Evolutionary conservation across 2,797 vertebrate species (phyloP).

Genomic region (Eptatretus atami): DNA sequence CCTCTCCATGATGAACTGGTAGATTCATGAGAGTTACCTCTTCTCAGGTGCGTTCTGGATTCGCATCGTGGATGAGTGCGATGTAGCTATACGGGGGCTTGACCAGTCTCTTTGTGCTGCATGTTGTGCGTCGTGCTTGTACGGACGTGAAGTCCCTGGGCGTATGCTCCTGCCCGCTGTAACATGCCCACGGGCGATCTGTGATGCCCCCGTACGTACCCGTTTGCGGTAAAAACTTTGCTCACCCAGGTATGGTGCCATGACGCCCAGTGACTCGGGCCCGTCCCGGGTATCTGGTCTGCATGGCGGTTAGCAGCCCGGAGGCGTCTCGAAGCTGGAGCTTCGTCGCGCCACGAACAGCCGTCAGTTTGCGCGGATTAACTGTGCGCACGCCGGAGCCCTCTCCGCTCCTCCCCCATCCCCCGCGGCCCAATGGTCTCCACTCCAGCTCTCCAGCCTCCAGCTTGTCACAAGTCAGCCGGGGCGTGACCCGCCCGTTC

Average conservation of each 20-base stretch:
- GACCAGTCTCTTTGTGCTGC: slow-evolving; percentile 28
- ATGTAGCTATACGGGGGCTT: slow-evolving; percentile 36
- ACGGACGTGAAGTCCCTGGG: slow-evolving; percentile 22
- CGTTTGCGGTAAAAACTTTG: slow-evolving; percentile 27
- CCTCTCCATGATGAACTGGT: slow-evolving; percentile 37
- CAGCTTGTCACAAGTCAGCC: too few species aligned
- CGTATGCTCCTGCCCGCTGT: slow-evolving; percentile 25
- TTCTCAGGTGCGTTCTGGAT: slow-evolving; percentile 32
- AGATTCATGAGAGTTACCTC: slow-evolving; percentile 30
- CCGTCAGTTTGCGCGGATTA: too few species aligned
- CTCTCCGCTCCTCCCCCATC: too few species aligned
- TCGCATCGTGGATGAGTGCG: slow-evolving; percentile 33
- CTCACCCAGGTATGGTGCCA: slow-evolving; percentile 27
- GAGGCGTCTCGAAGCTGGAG: too few species aligned
- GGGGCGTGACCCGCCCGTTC: too few species aligned
- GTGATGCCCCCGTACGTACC: slow-evolving; percentile 24
- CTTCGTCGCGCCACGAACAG: too few species aligned
- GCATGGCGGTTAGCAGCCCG: slow-evolving; percentile 15
- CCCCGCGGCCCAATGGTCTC: too few species aligned
- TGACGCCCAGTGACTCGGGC: slow-evolving; percentile 27
- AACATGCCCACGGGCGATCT: slow-evolving; percentile 24
- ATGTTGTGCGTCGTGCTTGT: slow-evolving; percentile 23
- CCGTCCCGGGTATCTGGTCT: slow-evolving; percentile 29
- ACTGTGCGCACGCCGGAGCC: too few species aligned
- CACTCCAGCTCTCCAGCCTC: too few species aligned